Percentiles rank a stretch among this genome's conserved stretches.
Conservation (phyloP, 2,113 vertebrate species). For the human region DNA sequence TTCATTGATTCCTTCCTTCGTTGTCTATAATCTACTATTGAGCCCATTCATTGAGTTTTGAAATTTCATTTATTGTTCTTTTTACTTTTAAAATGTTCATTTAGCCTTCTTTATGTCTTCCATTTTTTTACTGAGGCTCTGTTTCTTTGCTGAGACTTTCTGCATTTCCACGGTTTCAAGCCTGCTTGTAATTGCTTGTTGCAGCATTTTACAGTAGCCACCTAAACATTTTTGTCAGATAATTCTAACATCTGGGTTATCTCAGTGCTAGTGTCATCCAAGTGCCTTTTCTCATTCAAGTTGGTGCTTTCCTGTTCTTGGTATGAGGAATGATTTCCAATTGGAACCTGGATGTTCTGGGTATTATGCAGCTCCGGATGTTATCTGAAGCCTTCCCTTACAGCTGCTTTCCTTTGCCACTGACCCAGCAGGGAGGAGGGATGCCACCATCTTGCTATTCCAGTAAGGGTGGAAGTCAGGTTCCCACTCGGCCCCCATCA, state of each 20-base stretch:
- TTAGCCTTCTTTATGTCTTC: background rate
- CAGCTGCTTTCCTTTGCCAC: background rate
- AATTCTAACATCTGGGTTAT: background rate
- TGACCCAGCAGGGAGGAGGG: background rate
- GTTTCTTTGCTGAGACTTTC: background rate
- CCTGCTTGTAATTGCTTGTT: background rate
- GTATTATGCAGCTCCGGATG: background rate
- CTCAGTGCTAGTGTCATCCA: background rate
- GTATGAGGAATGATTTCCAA: background rate
- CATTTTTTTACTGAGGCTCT: background rate
- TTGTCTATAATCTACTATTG: background rate
- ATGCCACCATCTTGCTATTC: background rate
- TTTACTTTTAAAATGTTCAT: background rate
- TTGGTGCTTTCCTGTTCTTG: conserved; percentile 27
- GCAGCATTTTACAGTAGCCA: background rate
- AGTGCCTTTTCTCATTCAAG: background rate
- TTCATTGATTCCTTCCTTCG: background rate
- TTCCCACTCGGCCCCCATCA: no score
- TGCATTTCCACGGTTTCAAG: background rate
- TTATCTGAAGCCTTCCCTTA: conserved; percentile 14
- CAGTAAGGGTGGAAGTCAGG: background rate
- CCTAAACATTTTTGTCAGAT: background rate
- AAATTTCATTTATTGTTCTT: background rate
- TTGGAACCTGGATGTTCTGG: background rate
- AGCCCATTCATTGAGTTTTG: background rate